Evolutionary conservation across 2,113 vertebrate species (phyloP), one percentile per base, ranked within the genome.

Genomic region (Excalfactoria chinensis): DNA sequence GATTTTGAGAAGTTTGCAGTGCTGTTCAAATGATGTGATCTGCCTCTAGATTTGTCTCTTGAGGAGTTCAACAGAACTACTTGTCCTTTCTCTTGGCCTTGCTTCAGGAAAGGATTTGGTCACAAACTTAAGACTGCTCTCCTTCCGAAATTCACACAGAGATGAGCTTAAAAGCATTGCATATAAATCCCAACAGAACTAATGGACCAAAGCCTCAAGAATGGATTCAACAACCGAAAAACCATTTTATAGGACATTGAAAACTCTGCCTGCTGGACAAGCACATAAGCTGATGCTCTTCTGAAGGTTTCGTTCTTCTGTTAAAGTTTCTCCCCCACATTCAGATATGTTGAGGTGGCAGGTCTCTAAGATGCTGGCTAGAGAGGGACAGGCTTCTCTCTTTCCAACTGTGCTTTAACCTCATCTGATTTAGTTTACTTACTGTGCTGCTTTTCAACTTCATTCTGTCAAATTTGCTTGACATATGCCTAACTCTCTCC

Each of bases 401-500:
- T 72, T 63, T 89, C 53, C 72, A 75, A n/a, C 40, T 71, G 35
- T 56, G 44, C 53, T 90, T 93, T 90, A 88, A 84, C 84, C 80
- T 92, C 19, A 1, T 79, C 78, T 78, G 74, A 75, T 82, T 84
- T 73, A 13, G 53, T 93, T 91, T 90, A 86, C 77, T 70, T 89
- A 79, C 82, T 84, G 40, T 90, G 73, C 84, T 88, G 59, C 77
- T 89, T 90, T 92, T 89, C 77, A 66, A 15, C 15, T 86, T 86
- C 60, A 19, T 44, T 59, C 77, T 84, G 55, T 76, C 92, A 88
- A 86, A 86, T 90, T 75, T 74, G 44, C 16, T 66, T 86, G 55
- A 72, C 84, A 70, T 43, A 69, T 46, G 44, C 23, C 68, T 66
- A 81, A 64, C 46, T 44, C 21, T 53, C 53, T 78, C 76, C 49